Percentiles rank a stretch among this genome's conserved stretches.
Evolutionary conservation across 2,888 invertebrate species (phyloP).

Genomic region (Oeneis ivallda): DNA sequence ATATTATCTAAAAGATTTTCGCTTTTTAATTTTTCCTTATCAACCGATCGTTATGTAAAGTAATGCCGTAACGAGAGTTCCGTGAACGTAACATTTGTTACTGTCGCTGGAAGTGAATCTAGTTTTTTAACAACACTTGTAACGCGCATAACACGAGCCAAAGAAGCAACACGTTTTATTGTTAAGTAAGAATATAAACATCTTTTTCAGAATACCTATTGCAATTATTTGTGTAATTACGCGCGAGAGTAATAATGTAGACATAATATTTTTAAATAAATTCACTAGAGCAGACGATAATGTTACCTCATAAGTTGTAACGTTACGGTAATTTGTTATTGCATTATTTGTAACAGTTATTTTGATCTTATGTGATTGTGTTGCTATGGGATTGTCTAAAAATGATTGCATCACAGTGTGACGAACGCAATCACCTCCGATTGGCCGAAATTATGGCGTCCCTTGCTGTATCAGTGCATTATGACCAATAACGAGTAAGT

Average conservation of each 20-base stretch:
- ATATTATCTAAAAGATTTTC: conserved; percentile 32
- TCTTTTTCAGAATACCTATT: not conserved
- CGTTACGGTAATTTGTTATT: too few relatives aligned
- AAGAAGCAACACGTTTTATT: conserved; percentile 1
- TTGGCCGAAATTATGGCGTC: too few relatives aligned
- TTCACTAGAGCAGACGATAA: too few relatives aligned
- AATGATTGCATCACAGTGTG: too few relatives aligned
- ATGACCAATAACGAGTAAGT: too few relatives aligned
- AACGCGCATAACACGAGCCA: not conserved
- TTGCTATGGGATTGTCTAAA: too few relatives aligned
- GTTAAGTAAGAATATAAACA: not conserved
- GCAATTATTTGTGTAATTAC: not conserved
- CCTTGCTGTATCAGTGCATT: too few relatives aligned
- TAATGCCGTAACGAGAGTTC: conserved; percentile 24
- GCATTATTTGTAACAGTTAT: too few relatives aligned
- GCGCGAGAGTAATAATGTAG: not conserved
- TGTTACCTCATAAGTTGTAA: too few relatives aligned
- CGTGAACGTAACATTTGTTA: conserved; percentile 34
- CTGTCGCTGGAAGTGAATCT: conserved; percentile 22
- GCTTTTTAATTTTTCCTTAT: conserved; percentile 21
- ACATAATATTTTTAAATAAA: not conserved
- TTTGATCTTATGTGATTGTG: too few relatives aligned
- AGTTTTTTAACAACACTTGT: conserved; percentile 14
- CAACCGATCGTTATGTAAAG: conserved; percentile 22
- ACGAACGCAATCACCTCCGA: too few relatives aligned